Base-by-base conservation (phyloP, 1,140 invertebrate species). In the Cepaea nemoralis region DNA sequence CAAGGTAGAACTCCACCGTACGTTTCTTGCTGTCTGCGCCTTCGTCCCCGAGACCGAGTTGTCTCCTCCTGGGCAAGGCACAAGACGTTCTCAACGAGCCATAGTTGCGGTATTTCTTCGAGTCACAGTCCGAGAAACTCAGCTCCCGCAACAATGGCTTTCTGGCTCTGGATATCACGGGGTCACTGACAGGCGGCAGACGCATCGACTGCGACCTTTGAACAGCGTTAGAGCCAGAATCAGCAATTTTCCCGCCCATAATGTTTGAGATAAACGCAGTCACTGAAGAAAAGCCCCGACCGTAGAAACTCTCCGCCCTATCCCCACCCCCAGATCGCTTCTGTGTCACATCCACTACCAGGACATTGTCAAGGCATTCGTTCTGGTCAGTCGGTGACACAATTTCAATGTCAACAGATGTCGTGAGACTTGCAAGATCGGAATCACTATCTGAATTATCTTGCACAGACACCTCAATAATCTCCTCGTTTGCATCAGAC, bases 111-210 rank as follows among this genome's bases (percentile, higher is more conserved):
- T 16, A 27, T n/a, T 1, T 24, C 48, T 40, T 77, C 2, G 48
- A 2, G 31, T 77, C 75, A 1, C 1, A 3, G 31, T 77, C 75
- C 2, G 75, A 55, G 24, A 77, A 77, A 35, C 48, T 77, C 50
- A 77, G 24, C 2, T 77, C 75, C 0, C 55, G 75, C 10, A 77
- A 35, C 31, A 77, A 31, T 31, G 42, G 42, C 14, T 31, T 74
- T 27, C 59, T 31, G n/a, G n/a, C 5, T 31, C 33, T 63, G 6
- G 5, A 24, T 19, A 22, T 55, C 8, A 55, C 50, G 8, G 50
- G 50, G 8, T 55, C 22, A 55, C 22, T 55, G 50, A 22, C 22
- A 19, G 50, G 22, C 19, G 5, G 5, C 3, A 55, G 6, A 22
- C 50, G 50, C 50, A 55, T 55, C 8, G 50, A 55, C 3, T 55